These are phyloP conservation scores for Eremophila alpestris DNA, from an alignment of 2,797 vertebrate species.

Conservation along the genomic window DNA sequence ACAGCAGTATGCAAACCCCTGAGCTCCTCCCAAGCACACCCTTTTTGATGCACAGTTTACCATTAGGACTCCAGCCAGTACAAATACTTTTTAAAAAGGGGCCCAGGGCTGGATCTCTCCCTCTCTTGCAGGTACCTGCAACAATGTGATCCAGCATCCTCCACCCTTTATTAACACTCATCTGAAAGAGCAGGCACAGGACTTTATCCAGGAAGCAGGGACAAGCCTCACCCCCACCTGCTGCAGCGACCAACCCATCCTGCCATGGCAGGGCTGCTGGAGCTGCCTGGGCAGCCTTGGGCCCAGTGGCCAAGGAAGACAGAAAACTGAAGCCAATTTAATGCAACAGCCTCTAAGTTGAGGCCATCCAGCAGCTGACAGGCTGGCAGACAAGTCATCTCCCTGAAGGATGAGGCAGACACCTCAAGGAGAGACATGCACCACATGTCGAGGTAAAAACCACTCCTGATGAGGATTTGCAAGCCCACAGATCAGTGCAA, in stretches of 20 bases:
- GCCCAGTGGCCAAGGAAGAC: rapidly evolving
- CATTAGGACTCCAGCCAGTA: background rate
- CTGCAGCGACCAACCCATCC: background rate
- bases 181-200: background rate
- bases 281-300: background rate
- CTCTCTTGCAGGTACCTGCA: background rate
- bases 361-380: background rate
- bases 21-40: background rate
- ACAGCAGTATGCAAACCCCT: background rate
- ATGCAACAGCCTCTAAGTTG: background rate
- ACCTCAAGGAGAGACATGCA: rapidly evolving
- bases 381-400: background rate
- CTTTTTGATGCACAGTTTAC: rapidly evolving
- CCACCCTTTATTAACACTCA: background rate
- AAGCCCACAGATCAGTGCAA: background rate
- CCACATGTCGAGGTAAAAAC: background rate
- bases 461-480: background rate
- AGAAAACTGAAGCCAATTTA: background rate
- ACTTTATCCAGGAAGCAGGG: background rate
- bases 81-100: background rate
- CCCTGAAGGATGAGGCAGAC: background rate
- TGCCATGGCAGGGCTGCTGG: background rate
- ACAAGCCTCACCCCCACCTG: background rate
- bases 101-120: background rate
- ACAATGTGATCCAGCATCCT: background rate